Evolutionary conservation across 2,113 vertebrate genomes (phyloP).

Genomic region (Gymnogyps californianus): DNA sequence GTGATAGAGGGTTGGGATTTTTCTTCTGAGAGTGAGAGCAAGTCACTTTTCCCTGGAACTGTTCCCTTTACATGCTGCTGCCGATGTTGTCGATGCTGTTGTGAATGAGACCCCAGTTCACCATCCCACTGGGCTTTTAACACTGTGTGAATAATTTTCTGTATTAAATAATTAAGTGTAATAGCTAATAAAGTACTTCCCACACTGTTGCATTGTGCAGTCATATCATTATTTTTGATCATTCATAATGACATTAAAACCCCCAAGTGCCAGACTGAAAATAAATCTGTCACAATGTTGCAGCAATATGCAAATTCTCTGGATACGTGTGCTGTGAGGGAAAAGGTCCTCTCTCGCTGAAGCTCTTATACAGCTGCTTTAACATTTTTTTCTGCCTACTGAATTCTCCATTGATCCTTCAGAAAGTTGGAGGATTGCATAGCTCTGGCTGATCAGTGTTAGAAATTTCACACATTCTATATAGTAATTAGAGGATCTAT

Average conservation of each 20-base stretch:
- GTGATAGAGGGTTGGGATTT: neutral
- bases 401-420: neutral
- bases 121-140: slow-evolving; percentile 61
- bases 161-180: slow-evolving; percentile 72
- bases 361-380: neutral
- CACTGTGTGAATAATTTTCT: slow-evolving; percentile 43
- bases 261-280: slow-evolving; percentile 61
- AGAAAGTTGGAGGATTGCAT: neutral
- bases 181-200: slow-evolving; percentile 66
- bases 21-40: neutral
- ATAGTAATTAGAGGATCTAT: neutral
- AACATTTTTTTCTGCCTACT: neutral
- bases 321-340: neutral
- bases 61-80: neutral
- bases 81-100: neutral
- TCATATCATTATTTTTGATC: slow-evolving; percentile 65
- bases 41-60: neutral
- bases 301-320: slow-evolving; percentile 50
- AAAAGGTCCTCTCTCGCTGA: neutral
- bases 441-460: neutral
- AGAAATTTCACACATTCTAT: neutral
- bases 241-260: slow-evolving; percentile 59
- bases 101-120: slow-evolving; percentile 21
- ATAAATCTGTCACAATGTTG: slow-evolving; percentile 72
- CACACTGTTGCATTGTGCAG: slow-evolving; percentile 60